Base-by-base conservation (phyloP, 2,113 vertebrate species). In the Vulpes vulpes region DNA sequence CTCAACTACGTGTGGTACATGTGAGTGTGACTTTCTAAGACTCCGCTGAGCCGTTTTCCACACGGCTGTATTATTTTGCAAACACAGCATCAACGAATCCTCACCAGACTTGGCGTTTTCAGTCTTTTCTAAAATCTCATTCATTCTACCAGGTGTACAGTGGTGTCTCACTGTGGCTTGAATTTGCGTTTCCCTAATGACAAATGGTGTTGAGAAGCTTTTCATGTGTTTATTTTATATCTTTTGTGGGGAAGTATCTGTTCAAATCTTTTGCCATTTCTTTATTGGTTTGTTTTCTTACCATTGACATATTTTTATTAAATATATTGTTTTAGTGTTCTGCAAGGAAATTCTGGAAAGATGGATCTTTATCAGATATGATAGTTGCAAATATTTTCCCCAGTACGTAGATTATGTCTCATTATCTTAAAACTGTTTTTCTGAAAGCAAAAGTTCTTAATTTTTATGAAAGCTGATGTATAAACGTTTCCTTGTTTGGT, bases 191-290 rank as follows among this genome's bases (percentile, higher is more conserved):
- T 95, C 17, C 5, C 60, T 69, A 73, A 51, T 87, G 78, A 92
- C 79, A 32, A 74, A 55, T 57, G 8, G 30, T 55, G 23, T 30
- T 78, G 20, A 92, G 32, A 67, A 25, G 8, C 1, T 59, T 93
- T 95, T 49, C 51, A 78, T 69, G 57, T 38, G 64, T 43, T 92
- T 95, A 78, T 87, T 91, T 92, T 76, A 94, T 69, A 53, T 25
- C 6, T 96, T 90, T 71, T 60, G n/a, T 74, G 12, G 59, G 60
- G 17, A 91, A 62, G 32, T 74, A 8, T 73, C 57, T 87, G 19
- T 35, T 69, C 51, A 59, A 43, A 43, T 59, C 14, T 38, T 32
- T 30, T 74, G 25, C 32, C 38, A 17, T 59, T 84, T 64, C 60
- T 32, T 65, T 19, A 49, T 60, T 30, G 35, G 55, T 60, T 30